These are phyloP conservation scores for human (Homo sapiens) DNA, from an alignment of 2,113 vertebrate species.

Conservation along the genomic window DNA sequence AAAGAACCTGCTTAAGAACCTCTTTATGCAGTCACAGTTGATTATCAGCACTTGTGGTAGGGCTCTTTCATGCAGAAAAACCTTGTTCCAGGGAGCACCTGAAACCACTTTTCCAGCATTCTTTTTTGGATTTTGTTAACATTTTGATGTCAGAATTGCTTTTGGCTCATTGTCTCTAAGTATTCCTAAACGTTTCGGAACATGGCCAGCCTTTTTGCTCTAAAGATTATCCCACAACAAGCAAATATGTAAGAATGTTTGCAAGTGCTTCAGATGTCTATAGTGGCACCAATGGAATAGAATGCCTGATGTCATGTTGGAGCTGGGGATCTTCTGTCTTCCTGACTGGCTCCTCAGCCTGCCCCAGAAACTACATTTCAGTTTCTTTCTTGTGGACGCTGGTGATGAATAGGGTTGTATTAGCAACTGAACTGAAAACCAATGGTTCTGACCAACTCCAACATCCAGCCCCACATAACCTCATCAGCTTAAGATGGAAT, in stretches of 20 bases:
- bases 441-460: background rate
- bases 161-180: background rate
- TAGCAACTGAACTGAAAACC: background rate
- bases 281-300: background rate
- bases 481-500: background rate
- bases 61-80: background rate
- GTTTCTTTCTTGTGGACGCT: background rate
- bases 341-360: background rate
- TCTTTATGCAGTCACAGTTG: background rate
- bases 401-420: background rate
- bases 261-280: background rate
- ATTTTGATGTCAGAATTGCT: slow-evolving; percentile 49
- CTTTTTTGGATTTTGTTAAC: background rate
- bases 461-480: background rate
- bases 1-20: background rate
- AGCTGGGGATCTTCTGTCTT: background rate
- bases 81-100: slow-evolving; percentile 9
- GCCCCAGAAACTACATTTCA: background rate
- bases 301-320: background rate
- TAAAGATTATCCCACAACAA: background rate
- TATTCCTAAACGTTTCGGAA: background rate
- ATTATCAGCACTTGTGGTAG: background rate
- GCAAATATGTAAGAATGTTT: background rate
- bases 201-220: background rate
- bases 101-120: slow-evolving; percentile 45